A percentile compares a stretch with the other conserved stretches of the same genome.
phyloP scores from a whole-genome alignment of 2,797 vertebrate species.

The Micromesistius poutassou region DNA sequence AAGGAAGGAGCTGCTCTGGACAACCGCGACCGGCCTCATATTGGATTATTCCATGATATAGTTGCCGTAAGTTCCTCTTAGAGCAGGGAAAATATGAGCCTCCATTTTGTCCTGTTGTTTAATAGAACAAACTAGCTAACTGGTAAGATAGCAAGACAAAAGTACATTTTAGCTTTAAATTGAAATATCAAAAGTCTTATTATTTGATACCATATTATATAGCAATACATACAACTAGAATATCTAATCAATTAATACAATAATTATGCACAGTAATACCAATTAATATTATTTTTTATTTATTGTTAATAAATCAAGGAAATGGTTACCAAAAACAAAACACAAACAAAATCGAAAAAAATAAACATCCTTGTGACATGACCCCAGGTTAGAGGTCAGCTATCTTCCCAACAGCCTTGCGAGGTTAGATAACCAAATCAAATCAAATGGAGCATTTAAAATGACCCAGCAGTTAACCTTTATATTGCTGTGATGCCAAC shows the following conservation, averaged over 20 bases:
- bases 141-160: background rate
- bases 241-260: too few relatives aligned
- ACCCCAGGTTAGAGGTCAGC: background rate
- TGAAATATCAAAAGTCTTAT: background rate
- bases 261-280: background rate
- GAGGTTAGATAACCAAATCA: conserved; percentile 18
- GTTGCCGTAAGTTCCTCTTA: conserved; percentile 8
- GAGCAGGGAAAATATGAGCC: conserved; percentile 10
- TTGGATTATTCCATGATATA: conserved; percentile 40
- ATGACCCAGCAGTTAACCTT: conserved; percentile 16
- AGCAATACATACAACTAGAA: too few relatives aligned
- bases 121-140: conserved; percentile 6
- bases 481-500: conserved; percentile 13
- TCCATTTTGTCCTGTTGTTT: conserved; percentile 24
- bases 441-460: conserved; percentile 7
- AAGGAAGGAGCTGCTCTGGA: conserved; percentile 30
- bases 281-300: background rate
- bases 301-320: too few relatives aligned
- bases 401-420: background rate
- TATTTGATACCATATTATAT: too few relatives aligned
- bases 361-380: background rate
- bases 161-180: too few relatives aligned
- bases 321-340: background rate
- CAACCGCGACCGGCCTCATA: conserved; percentile 40
- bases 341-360: background rate